Percentiles rank a stretch among this genome's conserved stretches.
phyloP scores from a whole-genome alignment of 2,797 vertebrate genomes.

The Spinus pinus region DNA sequence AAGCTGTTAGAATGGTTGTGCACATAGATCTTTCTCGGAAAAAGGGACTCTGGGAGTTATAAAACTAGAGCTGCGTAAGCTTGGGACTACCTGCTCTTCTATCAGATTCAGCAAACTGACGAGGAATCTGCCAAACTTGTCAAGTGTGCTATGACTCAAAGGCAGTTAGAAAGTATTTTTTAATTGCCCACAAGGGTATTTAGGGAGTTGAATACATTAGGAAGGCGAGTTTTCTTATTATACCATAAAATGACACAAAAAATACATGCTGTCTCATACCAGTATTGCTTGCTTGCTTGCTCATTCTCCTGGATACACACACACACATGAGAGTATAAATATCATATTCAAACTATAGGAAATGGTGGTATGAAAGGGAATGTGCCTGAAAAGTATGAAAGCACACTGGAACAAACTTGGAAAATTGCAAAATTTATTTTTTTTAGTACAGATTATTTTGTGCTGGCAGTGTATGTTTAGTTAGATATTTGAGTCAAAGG shows the following conservation, averaged over 20 bases:
- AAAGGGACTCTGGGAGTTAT: not conserved
- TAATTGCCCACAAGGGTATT: not conserved
- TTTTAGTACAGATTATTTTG: not conserved
- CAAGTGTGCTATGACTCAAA: not conserved
- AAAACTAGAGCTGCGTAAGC: not conserved
- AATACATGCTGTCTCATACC: not conserved
- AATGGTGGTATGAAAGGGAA: not conserved
- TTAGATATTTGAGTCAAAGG: not conserved
- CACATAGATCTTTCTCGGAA: not conserved
- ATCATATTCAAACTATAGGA: not conserved
- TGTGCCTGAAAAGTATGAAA: not conserved
- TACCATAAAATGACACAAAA: not conserved
- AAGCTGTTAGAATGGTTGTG: not conserved
- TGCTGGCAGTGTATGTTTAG: not conserved
- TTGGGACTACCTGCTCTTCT: not conserved
- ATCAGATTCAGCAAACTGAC: not conserved
- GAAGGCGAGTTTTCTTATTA: not conserved
- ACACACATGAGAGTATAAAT: not conserved
- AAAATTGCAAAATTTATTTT: not conserved
- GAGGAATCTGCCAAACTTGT: not conserved
- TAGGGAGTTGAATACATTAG: not conserved
- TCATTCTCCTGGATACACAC: not conserved
- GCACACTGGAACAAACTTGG: accelerated
- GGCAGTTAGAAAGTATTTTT: not conserved
- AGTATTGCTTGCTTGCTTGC: not conserved